Conservation (phyloP, 1,140 invertebrate genomes). For the Calephelis nemesis region DNA sequence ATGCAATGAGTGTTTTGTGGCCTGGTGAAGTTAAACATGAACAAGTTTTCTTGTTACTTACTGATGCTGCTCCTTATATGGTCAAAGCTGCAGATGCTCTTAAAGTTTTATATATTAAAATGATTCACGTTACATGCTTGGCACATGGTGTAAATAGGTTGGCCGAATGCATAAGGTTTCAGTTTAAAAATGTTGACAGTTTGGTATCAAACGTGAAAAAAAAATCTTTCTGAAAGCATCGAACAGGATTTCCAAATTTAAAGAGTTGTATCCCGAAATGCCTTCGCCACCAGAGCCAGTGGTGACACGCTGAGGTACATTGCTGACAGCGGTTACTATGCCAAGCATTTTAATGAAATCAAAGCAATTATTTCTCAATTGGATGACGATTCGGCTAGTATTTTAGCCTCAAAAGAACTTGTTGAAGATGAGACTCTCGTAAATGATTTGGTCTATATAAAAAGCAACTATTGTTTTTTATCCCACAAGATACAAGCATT, state of each 20-base stretch:
- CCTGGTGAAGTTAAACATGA: background rate
- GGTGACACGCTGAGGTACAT: conserved; percentile 4
- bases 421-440: no score
- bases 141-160: no score
- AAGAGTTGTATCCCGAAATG: conserved; percentile 1
- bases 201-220: no score
- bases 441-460: no score
- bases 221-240: background rate
- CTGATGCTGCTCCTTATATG: background rate
- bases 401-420: no score
- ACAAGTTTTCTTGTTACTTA: conserved; percentile 1
- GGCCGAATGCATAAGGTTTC: no score
- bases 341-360: background rate
- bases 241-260: background rate
- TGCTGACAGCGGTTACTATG: conserved; percentile 7
- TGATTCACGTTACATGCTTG: no score
- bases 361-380: conserved; percentile 2
- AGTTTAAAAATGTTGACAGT: no score
- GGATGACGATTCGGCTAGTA: background rate
- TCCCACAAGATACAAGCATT: background rate
- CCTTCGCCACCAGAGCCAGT: conserved; percentile 8
- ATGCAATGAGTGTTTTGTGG: background rate
- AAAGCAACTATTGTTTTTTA: background rate
- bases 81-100: no score
- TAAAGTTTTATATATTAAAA: no score